A percentile compares a stretch with the other conserved stretches of the same genome.
Evolutionary conservation across 2,113 vertebrate genomes (phyloP).

Genomic region (Tapirus terrestris): DNA sequence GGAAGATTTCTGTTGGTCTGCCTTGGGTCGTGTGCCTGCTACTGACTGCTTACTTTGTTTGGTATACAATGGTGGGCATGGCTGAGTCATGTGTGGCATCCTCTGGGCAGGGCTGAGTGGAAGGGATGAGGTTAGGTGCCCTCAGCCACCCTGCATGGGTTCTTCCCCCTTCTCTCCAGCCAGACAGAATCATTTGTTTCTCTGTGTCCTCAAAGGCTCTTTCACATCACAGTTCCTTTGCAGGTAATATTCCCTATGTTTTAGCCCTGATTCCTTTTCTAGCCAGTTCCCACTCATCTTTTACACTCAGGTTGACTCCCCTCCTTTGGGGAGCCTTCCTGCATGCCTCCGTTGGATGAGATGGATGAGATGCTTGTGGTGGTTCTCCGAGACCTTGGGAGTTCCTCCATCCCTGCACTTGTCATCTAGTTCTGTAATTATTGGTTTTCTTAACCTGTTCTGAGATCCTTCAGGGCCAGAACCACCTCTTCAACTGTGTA

Average conservation of each 20-base stretch:
- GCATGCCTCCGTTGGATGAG: neutral
- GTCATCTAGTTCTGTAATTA: neutral
- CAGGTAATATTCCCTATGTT: too few relatives aligned
- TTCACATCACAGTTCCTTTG: neutral
- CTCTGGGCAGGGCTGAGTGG: neutral
- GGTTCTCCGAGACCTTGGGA: neutral
- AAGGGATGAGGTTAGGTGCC: neutral
- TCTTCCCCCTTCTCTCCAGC: neutral
- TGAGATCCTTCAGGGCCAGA: neutral
- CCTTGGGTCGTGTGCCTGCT: neutral
- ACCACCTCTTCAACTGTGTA: neutral
- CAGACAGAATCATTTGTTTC: neutral
- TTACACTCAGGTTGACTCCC: neutral
- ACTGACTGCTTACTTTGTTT: neutral
- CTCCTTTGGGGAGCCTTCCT: neutral
- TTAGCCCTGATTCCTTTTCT: neutral
- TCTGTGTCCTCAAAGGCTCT: neutral
- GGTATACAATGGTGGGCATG: rapidly evolving
- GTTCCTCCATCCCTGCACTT: neutral
- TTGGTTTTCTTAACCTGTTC: neutral
- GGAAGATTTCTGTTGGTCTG: neutral
- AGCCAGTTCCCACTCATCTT: neutral
- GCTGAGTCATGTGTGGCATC: too few relatives aligned
- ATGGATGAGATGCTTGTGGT: neutral
- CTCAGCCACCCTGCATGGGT: neutral